phyloP scores from a whole-genome alignment of 2,113 vertebrate species.

The Ictalurus punctatus region DNA sequence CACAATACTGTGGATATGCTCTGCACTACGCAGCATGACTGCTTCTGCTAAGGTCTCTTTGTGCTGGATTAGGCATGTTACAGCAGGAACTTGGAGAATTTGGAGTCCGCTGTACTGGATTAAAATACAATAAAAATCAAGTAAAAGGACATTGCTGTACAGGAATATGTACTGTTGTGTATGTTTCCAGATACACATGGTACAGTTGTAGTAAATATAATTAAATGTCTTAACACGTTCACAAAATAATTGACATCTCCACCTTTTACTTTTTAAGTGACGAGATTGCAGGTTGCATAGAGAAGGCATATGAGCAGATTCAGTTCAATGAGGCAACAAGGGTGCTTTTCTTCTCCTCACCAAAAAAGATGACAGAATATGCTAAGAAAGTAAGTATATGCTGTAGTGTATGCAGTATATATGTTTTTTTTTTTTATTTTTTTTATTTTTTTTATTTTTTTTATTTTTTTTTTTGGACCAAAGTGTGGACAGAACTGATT shows the following conservation, averaged over 20 bases:
- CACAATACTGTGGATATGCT: not conserved
- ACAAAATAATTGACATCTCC: not conserved
- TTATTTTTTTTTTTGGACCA: not conserved
- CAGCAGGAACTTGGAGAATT: not conserved
- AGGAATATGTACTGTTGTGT: not conserved
- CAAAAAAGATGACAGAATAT: slow-evolving; percentile 93
- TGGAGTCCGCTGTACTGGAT: not conserved
- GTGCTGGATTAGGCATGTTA: not conserved
- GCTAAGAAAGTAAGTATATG: slow-evolving; percentile 82
- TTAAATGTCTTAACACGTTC: not conserved
- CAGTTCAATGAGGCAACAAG: slow-evolving; percentile 86
- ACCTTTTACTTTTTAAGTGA: slow-evolving; percentile 71
- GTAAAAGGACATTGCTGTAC: not conserved
- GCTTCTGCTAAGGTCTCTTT: not conserved
- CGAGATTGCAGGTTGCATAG: slow-evolving; percentile 91
- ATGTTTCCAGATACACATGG: not conserved
- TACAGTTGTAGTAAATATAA: not conserved
- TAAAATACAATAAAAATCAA: not conserved
- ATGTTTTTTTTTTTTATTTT: no score
- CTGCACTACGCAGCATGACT: not conserved
- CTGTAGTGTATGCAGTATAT: not conserved
- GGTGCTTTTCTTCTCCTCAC: slow-evolving; percentile 87
- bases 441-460: no score
- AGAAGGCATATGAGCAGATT: slow-evolving; percentile 92
- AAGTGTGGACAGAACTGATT: not conserved